These are phyloP conservation scores for Siniperca chuatsi DNA, from an alignment of 2,113 vertebrate genomes.

Conservation along the genomic window DNA sequence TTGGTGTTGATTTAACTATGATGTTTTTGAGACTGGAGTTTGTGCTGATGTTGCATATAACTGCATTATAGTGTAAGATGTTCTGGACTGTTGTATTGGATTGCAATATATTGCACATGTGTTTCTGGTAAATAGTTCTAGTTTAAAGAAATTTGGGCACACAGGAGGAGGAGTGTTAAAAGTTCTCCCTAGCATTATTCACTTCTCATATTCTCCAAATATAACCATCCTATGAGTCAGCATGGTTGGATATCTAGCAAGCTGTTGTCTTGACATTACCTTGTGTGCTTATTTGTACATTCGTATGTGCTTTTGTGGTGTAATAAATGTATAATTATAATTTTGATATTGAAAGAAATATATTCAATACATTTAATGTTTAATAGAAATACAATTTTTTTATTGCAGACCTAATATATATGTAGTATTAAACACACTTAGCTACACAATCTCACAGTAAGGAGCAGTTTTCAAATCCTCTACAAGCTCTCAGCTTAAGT, in stretches of 20 bases:
- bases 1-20: neutral
- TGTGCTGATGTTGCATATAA: neutral
- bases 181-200: neutral
- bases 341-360: neutral
- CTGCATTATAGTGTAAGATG: neutral
- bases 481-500: constrained; percentile 27
- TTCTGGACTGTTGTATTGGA: neutral
- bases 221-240: neutral
- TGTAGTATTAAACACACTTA: neutral
- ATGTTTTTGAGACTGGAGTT: neutral
- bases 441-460: neutral
- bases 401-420: neutral
- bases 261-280: neutral
- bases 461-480: constrained; percentile 28
- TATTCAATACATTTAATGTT: neutral
- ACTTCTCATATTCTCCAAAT: neutral
- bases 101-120: neutral
- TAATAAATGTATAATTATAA: neutral
- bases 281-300: neutral
- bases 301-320: neutral
- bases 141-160: no score
- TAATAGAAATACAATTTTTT: neutral
- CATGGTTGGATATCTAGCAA: neutral
- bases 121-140: no score
- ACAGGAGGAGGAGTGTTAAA: neutral